Percentiles rank a stretch among this genome's conserved stretches.
Conservation (phyloP, 2,113 vertebrate genomes). For the Gymnocephalus cernua region DNA sequence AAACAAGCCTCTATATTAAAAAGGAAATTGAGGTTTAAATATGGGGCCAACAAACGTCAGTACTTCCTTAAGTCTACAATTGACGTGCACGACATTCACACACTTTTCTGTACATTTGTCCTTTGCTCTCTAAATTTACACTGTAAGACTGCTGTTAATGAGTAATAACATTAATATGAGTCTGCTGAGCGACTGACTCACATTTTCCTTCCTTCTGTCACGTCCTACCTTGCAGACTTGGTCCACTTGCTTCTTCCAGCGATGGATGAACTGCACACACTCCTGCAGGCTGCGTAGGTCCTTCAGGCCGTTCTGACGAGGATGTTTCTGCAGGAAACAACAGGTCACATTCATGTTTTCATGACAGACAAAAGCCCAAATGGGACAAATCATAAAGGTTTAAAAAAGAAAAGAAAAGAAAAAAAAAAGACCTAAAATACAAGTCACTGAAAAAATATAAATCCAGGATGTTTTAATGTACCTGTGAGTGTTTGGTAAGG, state of each 20-base stretch:
- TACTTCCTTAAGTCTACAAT: neutral
- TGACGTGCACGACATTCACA: neutral
- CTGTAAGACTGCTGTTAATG: too few relatives aligned
- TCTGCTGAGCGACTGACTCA: neutral
- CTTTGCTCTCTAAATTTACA: neutral
- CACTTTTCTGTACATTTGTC: neutral
- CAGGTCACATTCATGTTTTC: neutral
- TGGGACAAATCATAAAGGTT: neutral
- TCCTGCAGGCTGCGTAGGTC: conserved; percentile 83
- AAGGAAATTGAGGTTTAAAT: neutral
- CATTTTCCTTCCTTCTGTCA: neutral
- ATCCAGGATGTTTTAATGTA: conserved; percentile 14
- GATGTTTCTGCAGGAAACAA: conserved; percentile 49
- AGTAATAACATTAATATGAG: neutral
- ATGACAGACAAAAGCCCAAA: neutral
- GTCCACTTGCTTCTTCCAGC: conserved; percentile 84
- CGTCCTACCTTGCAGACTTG: conserved; percentile 81
- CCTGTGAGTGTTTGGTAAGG: conserved; percentile 63
- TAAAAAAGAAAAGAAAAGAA: neutral
- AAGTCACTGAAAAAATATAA: neutral
- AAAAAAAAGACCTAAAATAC: too few relatives aligned
- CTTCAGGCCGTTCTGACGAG: conserved; percentile 71
- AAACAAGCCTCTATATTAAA: neutral
- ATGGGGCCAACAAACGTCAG: neutral
- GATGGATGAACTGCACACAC: conserved; percentile 82